phyloP scores from a whole-genome alignment of 53 echinoderm and acorn worm genomes.

The Mesocentrotus franciscanus region DNA sequence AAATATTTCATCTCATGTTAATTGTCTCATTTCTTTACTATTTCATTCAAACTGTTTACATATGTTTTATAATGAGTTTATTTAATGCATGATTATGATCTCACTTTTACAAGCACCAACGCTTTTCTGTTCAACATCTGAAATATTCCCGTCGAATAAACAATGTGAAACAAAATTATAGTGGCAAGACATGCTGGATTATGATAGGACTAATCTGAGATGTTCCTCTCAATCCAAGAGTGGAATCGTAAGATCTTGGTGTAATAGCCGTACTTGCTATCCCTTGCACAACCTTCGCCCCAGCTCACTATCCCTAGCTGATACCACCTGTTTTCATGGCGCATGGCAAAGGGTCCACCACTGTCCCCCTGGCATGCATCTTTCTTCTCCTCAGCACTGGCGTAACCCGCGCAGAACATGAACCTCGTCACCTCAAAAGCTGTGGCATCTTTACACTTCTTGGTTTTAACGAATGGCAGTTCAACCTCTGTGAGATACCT shows the following conservation, averaged over 20 bases:
- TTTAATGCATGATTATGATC: background rate
- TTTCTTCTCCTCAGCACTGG: conserved; percentile 68
- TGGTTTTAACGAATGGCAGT: conserved; percentile 73
- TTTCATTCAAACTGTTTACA: no score
- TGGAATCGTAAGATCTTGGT: conserved; percentile 75
- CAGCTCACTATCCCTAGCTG: conserved; percentile 90
- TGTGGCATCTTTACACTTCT: conserved; percentile 71
- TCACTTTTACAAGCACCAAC: no score
- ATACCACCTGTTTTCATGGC: conserved; percentile 75
- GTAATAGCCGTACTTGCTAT: conserved; percentile 92
- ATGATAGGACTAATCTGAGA: background rate
- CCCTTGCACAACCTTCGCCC: conserved; percentile 91
- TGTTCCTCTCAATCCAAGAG: conserved; percentile 71
- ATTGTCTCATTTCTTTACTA: no score
- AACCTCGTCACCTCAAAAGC: conserved; percentile 63
- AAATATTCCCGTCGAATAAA: background rate
- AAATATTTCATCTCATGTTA: no score
- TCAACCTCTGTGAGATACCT: conserved; percentile 77
- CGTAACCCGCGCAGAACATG: conserved; percentile 96
- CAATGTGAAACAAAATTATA: background rate
- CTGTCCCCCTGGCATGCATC: conserved; percentile 94
- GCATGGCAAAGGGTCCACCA: conserved; percentile 87
- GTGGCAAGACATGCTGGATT: conserved; percentile 12
- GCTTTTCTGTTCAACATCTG: background rate
- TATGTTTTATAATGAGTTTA: no score